Base-by-base conservation (phyloP, 2,113 vertebrate species). In the Tachuris rubrigastra region DNA sequence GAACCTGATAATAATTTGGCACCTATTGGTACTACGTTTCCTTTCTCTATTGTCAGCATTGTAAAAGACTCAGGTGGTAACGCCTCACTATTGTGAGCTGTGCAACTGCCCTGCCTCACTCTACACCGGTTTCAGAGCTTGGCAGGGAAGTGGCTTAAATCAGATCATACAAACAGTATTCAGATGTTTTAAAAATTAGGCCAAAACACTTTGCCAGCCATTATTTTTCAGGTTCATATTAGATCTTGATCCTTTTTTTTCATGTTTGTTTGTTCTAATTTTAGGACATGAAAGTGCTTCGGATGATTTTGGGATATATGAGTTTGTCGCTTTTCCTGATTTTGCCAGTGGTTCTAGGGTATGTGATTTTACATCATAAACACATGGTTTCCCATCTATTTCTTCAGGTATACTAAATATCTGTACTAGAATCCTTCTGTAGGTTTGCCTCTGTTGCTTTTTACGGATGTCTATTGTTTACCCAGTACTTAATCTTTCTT, bases 241-340 rank as follows among this genome's bases (percentile, higher is more conserved):
- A 31, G 4, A 39, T 52, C 22, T 91, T 5, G 0, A 39, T 60
- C 49, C 49, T 14, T 50, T 85, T 84, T 87, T 77, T 41, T 15
- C 47, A 69, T 60, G 8, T 85, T 93, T 86, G 28, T 85, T 82
- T 86, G 9, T 88, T 97, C 94, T 86, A 92, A 85, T 96, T 97
- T 83, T 93, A 99, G 99, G 99, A 93, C 99, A 99, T 62, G 99
- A 99, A 97, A 99, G 98, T 96, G 99, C 99, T 85, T 97, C 98
- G 16, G 98, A 99, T 97, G 99, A 99, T 97, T 99, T 99, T 92
- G 99, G 99, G 65, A 99, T 99, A 95, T 99, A 99, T 49, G 99
- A 99, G 96, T 99, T 99, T 97, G 98, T 99, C 47, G 96, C 98
- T 83, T 98, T 99, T 96, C 99, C 99, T 55, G 98, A 98, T 81